Percentiles rank a stretch among this genome's conserved stretches.
Evolutionary conservation across 2,797 vertebrate species (phyloP).

Genomic region (Zalophus californianus): DNA sequence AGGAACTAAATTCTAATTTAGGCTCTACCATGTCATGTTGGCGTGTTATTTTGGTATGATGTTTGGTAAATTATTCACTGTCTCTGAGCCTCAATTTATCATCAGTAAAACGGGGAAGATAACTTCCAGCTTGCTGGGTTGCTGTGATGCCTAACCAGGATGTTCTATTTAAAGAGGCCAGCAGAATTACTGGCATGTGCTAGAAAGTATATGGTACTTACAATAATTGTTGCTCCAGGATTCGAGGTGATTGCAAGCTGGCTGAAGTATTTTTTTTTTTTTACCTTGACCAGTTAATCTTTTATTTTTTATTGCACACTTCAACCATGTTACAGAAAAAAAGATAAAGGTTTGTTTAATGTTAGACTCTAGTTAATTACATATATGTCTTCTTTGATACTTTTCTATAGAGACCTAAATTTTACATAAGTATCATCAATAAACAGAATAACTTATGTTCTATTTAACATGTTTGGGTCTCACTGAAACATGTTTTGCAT

Average conservation of each 20-base stretch:
- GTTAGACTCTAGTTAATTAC: slow-evolving; percentile 32
- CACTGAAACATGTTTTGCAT: slow-evolving; percentile 31
- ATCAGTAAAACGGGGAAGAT: not conserved
- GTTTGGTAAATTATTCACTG: slow-evolving; percentile 51
- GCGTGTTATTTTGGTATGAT: not conserved
- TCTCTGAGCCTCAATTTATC: not conserved
- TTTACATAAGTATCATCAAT: not conserved
- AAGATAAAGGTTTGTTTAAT: not conserved
- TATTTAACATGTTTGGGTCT: slow-evolving; percentile 16
- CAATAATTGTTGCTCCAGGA: slow-evolving; percentile 25
- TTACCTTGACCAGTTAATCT: slow-evolving; percentile 28
- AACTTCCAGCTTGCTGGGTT: not conserved
- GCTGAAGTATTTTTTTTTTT: slow-evolving; percentile 5
- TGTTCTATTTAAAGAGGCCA: not conserved
- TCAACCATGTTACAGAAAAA: slow-evolving; percentile 36
- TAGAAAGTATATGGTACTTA: slow-evolving; percentile 28
- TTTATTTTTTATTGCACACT: slow-evolving; percentile 42
- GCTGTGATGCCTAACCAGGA: not conserved
- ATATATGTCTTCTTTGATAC: not conserved
- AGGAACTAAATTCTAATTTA: slow-evolving; percentile 54
- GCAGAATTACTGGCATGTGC: not conserved
- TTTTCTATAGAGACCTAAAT: slow-evolving; percentile 2
- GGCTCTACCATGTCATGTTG: not conserved
- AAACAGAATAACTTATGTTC: slow-evolving; percentile 35
- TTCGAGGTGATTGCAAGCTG: slow-evolving; percentile 19